These are phyloP conservation scores for Hylaeus anthracinus DNA, from an alignment of 1,140 invertebrate species.

Conservation along the genomic window DNA sequence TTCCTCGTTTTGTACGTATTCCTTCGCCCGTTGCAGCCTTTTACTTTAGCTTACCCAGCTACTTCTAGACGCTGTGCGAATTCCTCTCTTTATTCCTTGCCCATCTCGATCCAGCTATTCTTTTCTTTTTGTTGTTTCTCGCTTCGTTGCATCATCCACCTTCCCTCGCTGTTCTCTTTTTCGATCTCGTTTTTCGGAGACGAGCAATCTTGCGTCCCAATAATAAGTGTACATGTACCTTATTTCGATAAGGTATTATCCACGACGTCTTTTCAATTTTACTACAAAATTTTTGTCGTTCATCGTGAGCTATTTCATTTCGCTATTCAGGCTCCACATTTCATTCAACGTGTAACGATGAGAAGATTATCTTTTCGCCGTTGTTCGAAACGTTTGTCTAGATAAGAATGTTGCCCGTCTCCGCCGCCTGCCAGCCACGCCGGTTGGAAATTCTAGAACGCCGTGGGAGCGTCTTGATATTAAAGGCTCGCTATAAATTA, in stretches of 20 bases:
- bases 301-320: too few relatives aligned
- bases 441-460: constrained; percentile 42
- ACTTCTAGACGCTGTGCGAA: constrained; percentile 38
- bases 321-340: too few relatives aligned
- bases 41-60: constrained; percentile 14
- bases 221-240: too few relatives aligned
- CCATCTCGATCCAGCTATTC: not conserved
- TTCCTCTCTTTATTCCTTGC: constrained; percentile 17
- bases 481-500: constrained; percentile 59
- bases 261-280: too few relatives aligned
- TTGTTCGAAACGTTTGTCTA: too few relatives aligned
- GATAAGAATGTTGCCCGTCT: not conserved
- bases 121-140: constrained; percentile 25
- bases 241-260: too few relatives aligned
- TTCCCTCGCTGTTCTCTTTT: not conserved
- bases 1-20: constrained; percentile 19
- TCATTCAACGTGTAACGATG: too few relatives aligned
- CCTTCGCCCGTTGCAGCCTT: not conserved
- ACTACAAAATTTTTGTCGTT: too few relatives aligned
- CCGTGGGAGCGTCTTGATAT: constrained; percentile 40
- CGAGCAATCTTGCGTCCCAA: too few relatives aligned
- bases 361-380: too few relatives aligned
- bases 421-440: too few relatives aligned
- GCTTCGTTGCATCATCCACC: not conserved
- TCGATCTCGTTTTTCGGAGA: too few relatives aligned